Evolutionary conservation across 2,888 invertebrate species (phyloP), one percentile per base, ranked within the genome.

Genomic region (Alentia gelatinosa): DNA sequence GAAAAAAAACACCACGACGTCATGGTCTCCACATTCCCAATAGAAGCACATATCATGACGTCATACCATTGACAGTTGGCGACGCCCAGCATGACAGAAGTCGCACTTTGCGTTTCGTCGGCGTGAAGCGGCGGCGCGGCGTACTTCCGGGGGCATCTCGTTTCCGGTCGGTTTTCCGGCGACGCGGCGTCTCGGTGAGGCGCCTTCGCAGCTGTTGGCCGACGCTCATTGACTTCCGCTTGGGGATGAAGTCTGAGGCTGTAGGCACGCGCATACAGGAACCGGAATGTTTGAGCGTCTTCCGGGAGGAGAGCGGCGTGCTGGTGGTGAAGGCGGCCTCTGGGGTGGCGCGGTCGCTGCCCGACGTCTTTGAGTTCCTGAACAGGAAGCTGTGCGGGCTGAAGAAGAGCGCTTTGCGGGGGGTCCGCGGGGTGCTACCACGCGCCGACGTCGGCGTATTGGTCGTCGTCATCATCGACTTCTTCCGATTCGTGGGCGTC

Each of bases 91-190:
- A 86, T 0, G 86, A 86, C 47, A 86, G 47, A 1, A 86, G 86
- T 26, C 86, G 42, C 47, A 86, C 86, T 86, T 86, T 86, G 30
- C 86, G 42, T 47, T 86, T 86, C 9, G 86, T 47, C 47, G 86
- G 86, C 12, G 86, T 86, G 35, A 86, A 86, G 33, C 50, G 86
- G 0, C 86, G 26, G 1, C 86, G 26, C 30, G 86, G 86, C 1
- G 86, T 86, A 47, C 86, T 86, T 86, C 33, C 50, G 47, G 35
- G 35, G 15, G 47, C 23, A 19, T 86, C 86, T 4, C 19, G 47
- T 33, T 86, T 86, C 86, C 40, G 26, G 7, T 74, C 74, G n/a
- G 30, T 9, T 23, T 42, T 86, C 50, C 50, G 42, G 26, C 86
- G 86, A 3, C 86, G 86, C 3, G 86, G 86, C 3, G 86, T 86